Conservation (phyloP, 1,140 invertebrate species). For the Acromyrmex charruanus region DNA sequence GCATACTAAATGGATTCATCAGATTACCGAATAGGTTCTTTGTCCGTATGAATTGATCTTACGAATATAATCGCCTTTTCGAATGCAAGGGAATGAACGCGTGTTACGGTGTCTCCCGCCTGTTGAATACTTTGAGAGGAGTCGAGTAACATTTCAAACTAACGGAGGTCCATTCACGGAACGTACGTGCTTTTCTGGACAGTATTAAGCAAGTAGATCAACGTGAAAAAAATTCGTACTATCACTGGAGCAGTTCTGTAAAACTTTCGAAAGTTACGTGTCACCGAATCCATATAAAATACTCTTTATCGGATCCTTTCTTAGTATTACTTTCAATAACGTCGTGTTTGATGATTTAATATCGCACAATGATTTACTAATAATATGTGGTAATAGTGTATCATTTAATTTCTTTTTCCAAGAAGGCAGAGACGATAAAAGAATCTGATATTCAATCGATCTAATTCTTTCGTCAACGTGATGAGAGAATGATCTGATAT, state of each 20-base stretch:
- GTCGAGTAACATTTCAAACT: conserved; percentile 73
- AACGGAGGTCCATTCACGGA: conserved; percentile 42
- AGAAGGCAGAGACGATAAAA: conserved; percentile 2
- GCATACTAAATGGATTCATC: conserved; percentile 7
- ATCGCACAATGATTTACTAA: conserved; percentile 7
- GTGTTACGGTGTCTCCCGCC: conserved; percentile 4
- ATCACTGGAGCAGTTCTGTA: conserved; percentile 42
- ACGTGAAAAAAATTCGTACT: conserved; percentile 2
- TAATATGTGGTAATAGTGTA: neutral
- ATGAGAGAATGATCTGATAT: neutral
- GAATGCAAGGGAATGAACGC: conserved; percentile 3
- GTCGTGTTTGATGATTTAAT: neutral
- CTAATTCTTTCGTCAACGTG: neutral
- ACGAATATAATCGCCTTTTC: conserved; percentile 26
- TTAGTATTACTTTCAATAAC: conserved; percentile 42
- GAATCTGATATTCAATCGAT: neutral
- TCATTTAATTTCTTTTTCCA: conserved; percentile 15
- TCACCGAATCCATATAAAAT: conserved; percentile 27
- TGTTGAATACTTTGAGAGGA: conserved; percentile 58
- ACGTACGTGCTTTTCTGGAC: conserved; percentile 67
- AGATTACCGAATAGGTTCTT: neutral
- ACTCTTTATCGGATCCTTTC: conserved; percentile 2
- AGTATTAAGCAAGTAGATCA: neutral
- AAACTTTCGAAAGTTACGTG: conserved; percentile 48
- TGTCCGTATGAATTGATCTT: neutral